Conservation (phyloP, 2,888 invertebrate genomes). For the Geophilus truncorum region DNA sequence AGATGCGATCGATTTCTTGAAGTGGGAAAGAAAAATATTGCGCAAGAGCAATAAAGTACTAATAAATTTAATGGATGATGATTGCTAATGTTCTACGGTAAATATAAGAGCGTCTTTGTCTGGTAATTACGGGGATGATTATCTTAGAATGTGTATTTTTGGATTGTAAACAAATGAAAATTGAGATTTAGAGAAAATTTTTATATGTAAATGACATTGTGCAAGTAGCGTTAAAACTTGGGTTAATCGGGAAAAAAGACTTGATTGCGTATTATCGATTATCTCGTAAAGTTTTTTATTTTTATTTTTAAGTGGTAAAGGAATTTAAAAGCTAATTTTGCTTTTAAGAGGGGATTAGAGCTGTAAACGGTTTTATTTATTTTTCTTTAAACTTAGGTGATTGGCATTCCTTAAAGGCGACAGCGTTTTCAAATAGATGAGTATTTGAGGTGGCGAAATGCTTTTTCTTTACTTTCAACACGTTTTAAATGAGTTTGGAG, state of each 20-base stretch:
- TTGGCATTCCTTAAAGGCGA: background rate
- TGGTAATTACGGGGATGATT: background rate
- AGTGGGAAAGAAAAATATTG: background rate
- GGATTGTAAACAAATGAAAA: too few species aligned
- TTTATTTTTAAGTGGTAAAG: background rate
- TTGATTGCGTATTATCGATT: background rate
- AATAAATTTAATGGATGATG: background rate
- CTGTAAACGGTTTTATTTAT: conserved; percentile 2
- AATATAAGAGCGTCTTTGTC: background rate
- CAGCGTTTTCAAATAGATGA: background rate
- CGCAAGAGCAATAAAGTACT: background rate
- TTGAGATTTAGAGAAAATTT: background rate
- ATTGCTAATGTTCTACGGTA: background rate
- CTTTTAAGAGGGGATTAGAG: background rate
- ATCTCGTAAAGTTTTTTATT: background rate
- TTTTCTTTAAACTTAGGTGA: background rate
- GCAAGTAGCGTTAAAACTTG: background rate
- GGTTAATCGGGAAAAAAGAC: background rate
- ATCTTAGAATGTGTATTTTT: background rate
- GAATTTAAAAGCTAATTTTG: background rate
- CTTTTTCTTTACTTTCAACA: too few species aligned
- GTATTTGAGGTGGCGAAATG: background rate
- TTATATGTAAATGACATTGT: background rate
- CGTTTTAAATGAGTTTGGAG: background rate
- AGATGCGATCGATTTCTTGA: background rate